A percentile compares a stretch with the other conserved stretches of the same genome.
Evolutionary conservation across 1,140 invertebrate genomes (phyloP).

Genomic region (Acromyrmex echinatior): DNA sequence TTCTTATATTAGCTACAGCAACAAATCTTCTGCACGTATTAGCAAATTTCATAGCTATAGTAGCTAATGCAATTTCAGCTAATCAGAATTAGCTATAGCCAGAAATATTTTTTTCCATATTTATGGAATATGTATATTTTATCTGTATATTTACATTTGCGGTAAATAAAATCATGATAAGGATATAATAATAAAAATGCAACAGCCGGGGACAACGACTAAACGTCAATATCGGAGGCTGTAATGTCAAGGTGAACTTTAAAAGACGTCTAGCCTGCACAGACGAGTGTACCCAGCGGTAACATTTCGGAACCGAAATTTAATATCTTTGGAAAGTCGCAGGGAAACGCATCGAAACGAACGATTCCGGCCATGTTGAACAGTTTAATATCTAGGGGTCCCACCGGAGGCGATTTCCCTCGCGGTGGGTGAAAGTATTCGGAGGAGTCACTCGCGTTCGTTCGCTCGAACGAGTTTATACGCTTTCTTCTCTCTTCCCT

Average conservation of each 20-base stretch:
- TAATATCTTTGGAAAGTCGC: conserved; percentile 72
- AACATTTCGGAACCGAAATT: conserved; percentile 76
- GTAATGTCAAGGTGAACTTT: conserved; percentile 57
- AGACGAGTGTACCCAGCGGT: conserved; percentile 53
- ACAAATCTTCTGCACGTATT: no score
- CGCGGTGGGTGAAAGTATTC: conserved; percentile 70
- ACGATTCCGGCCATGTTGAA: conserved; percentile 74
- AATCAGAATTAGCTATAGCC: no score
- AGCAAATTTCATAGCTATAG: no score
- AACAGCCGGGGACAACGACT: conserved; percentile 22
- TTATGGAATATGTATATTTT: background rate
- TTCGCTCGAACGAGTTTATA: conserved; percentile 69
- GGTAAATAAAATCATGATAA: background rate
- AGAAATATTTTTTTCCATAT: no score
- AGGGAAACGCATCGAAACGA: conserved; percentile 75
- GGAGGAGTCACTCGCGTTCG: conserved; percentile 66
- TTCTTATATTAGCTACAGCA: no score
- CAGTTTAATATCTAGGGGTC: conserved; percentile 75
- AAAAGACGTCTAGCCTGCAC: conserved; percentile 23
- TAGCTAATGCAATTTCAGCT: no score
- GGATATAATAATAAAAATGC: conserved; percentile 36
- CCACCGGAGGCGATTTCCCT: conserved; percentile 72
- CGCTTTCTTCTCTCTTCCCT: background rate
- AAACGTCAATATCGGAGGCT: conserved; percentile 34
- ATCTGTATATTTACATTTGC: background rate